A percentile compares a stretch with the other conserved stretches of the same genome.
These are phyloP conservation scores for Laothoe populi DNA, from an alignment of 2,888 invertebrate species.

Conservation along the genomic window DNA sequence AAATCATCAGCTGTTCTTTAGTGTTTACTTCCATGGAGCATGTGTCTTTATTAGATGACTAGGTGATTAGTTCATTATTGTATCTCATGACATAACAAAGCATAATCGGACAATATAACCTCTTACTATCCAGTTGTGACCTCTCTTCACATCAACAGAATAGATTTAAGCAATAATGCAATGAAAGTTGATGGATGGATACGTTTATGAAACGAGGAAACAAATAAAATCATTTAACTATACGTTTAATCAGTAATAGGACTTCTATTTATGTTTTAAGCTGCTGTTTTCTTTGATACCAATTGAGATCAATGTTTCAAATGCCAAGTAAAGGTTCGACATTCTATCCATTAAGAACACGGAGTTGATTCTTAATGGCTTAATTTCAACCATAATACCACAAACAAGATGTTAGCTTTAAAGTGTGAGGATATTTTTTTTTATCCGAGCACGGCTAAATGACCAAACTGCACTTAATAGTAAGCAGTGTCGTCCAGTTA, in stretches of 20 bases:
- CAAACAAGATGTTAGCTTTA: no score
- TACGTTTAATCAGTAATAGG: not conserved
- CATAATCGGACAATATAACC: not conserved
- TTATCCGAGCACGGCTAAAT: no score
- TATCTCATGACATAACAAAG: not conserved
- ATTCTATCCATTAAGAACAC: not conserved
- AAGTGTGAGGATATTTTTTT: no score
- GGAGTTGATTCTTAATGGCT: no score
- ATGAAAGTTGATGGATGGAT: not conserved
- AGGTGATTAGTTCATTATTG: not conserved
- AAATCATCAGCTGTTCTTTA: not conserved
- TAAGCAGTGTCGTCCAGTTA: no score
- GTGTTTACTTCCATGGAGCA: not conserved
- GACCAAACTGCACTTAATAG: no score
- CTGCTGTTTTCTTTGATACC: not conserved
- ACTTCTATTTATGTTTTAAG: not conserved
- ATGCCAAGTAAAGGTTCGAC: not conserved
- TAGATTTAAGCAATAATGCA: not conserved
- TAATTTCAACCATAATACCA: no score
- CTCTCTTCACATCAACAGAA: not conserved
- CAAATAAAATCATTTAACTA: not conserved
- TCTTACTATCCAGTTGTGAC: not conserved
- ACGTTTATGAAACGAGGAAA: not conserved
- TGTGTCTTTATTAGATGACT: not conserved
- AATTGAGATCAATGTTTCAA: not conserved